Evolutionary conservation across 1,140 invertebrate genomes (phyloP), one percentile per base, ranked within the genome.

Genomic region (Sesamia nonagrioides): DNA sequence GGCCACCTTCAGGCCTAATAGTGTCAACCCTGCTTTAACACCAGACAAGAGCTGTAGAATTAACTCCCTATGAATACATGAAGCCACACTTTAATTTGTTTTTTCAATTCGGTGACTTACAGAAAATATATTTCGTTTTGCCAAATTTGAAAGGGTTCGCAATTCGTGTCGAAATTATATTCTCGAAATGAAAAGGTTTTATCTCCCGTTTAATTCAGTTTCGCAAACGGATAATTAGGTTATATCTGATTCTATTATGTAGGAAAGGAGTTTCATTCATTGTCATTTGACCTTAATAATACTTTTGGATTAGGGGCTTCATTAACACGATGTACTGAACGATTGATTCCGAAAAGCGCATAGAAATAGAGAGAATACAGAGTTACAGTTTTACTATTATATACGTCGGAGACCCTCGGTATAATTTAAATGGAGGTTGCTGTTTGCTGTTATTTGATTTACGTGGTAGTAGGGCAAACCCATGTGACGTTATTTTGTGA

Each of bases 131-230:
- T 48, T 69, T 69, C 66, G 17, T 45, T 66, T 42, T 42, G 56
- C 15, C 60, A 15, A 69, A 45, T 48, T 69, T 33, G 66, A 50
- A 69, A 69, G 42, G 42, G 66, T 50, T 50, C 40, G 18, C 40
- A 69, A 33, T 27, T 69, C 27, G 42, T 48, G 8, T 18, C 7
- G 5, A 33, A 69, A 69, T 69, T 27, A 45, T 27, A 69, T 48
- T 69, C 42, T 50, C n/a, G 42, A 69, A 69, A 48, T 33, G 42
- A 69, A 69, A 69, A 50, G 66, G 66, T 69, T 69, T 27, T 69
- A 27, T 48, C 18, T 69, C n/a, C 50, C 66, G 66, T 48, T 69
- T 69, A 68, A 69, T 69, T 69, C 66, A 42, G 42, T 69, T 69
- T 48, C 27, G 18, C n/a, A 50, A 69, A 45, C 15, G 66, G 66